Conservation (phyloP, 2,888 invertebrate genomes). For the Heliconius sara region DNA sequence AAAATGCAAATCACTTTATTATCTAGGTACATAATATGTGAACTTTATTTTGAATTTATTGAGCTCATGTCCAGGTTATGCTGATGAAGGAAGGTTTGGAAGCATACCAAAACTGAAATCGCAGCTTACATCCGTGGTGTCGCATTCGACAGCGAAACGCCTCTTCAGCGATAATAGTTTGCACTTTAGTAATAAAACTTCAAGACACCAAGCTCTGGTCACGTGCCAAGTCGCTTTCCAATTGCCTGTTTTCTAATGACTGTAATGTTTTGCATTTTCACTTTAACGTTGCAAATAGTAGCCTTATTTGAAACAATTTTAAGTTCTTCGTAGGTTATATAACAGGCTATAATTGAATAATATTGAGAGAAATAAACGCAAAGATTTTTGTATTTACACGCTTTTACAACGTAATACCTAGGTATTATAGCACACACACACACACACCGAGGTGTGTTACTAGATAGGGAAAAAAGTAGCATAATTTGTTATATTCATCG, state of each 20-base stretch:
- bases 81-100: constrained; percentile 38
- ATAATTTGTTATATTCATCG: background rate
- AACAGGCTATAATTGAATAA: background rate
- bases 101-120: constrained; percentile 31
- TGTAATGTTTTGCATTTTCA: constrained; percentile 26
- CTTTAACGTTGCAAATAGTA: constrained; percentile 14
- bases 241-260: constrained; percentile 32
- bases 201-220: constrained; percentile 35
- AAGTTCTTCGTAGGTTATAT: background rate
- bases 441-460: too few species aligned
- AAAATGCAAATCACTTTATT: background rate
- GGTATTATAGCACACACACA: too few species aligned
- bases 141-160: constrained; percentile 35
- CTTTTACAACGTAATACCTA: background rate
- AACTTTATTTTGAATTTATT: background rate
- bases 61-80: constrained; percentile 23
- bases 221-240: constrained; percentile 44
- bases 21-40: background rate
- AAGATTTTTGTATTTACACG: too few species aligned
- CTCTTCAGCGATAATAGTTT: constrained; percentile 39
- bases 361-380: background rate
- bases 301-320: background rate
- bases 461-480: background rate
- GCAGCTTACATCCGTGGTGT: constrained; percentile 33
- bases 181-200: constrained; percentile 41